phyloP scores from a whole-genome alignment of 2,113 vertebrate genomes.

The Laterallus jamaicensis region DNA sequence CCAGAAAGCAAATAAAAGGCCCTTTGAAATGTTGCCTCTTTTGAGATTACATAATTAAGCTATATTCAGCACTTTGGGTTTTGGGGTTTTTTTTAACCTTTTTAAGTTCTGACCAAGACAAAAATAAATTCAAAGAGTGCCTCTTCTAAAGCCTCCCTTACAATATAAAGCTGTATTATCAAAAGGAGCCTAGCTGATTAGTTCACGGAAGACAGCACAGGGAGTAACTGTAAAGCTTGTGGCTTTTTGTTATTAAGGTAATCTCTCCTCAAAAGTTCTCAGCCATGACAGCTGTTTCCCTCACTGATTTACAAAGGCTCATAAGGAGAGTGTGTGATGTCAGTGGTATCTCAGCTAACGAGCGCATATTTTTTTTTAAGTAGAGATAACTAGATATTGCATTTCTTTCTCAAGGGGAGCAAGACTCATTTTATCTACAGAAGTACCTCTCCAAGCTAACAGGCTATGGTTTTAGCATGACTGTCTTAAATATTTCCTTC shows the following conservation, averaged over 20 bases:
- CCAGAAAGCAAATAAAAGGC: constrained; percentile 22
- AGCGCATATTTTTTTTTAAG: background rate
- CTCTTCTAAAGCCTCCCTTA: background rate
- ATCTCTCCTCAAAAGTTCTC: constrained; percentile 37
- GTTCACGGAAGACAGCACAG: background rate
- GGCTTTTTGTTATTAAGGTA: constrained; percentile 46
- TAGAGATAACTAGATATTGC: background rate
- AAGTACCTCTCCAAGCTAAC: background rate
- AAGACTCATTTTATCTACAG: background rate
- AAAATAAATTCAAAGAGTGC: constrained; percentile 35
- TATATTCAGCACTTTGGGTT: background rate
- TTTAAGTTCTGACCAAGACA: constrained; percentile 38
- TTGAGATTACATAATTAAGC: constrained; percentile 39
- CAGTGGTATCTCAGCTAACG: background rate
- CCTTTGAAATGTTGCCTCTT: background rate
- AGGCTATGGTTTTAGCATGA: background rate
- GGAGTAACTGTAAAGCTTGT: constrained; percentile 24
- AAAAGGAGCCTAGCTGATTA: constrained; percentile 35
- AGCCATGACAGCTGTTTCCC: background rate
- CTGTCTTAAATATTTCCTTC: background rate
- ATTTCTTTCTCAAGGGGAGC: background rate
- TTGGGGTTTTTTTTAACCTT: constrained; percentile 36
- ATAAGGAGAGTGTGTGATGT: background rate
- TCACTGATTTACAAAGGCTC: background rate
- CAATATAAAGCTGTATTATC: constrained; percentile 13